Evolutionary conservation across 2,888 invertebrate genomes (phyloP), one percentile per base, ranked within the genome.

Genomic region (Formica aserva): DNA sequence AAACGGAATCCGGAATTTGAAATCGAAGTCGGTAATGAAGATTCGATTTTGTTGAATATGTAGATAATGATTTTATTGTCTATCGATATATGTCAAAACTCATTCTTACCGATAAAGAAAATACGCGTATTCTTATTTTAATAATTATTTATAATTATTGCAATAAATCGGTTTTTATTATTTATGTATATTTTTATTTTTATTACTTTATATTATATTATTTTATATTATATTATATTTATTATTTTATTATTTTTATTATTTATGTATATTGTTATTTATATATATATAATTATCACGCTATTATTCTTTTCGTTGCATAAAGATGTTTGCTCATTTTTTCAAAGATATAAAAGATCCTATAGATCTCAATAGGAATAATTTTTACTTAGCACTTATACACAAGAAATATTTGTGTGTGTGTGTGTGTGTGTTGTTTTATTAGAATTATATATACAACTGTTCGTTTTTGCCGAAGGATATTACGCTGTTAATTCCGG

Each of bases 401-500:
- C 41, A 75, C 11, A 57, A 72, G 1, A 52, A 57, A 72, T 55
- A 38, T 38, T n/a, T 22, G 22, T 72, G 35, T 35, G 22, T 35
- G 38, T 38, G 11, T 38, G 8, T 48, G 48, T n/a, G 22, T 9
- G 15, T 41, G 11, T 4, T 1, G 1, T 22, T 74, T 74, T 74
- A n/a, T 52, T 29, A 62, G 8, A 57, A 62, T 74, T 74, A 74
- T 63, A 74, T 81, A n/a, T 63, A 81, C 29, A 45, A 55, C 2
- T 62, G 71, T 71, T 69, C 9, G 8, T 41, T 83, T 69, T n/a
- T 80, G 13, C 41, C 4, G 3, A 55, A 41, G 8, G 26, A 66
- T 3, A 38, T 67, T 75, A 82, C 15, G 26, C 15, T 41, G 67
- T 71, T 18, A 88, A 62, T 94, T 98, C 97, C 0, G 98, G 98